Percentiles rank a stretch among this genome's conserved stretches.
These are phyloP conservation scores for Odobenus rosmarus DNA, from an alignment of 2,113 vertebrate genomes.

Conservation along the genomic window DNA sequence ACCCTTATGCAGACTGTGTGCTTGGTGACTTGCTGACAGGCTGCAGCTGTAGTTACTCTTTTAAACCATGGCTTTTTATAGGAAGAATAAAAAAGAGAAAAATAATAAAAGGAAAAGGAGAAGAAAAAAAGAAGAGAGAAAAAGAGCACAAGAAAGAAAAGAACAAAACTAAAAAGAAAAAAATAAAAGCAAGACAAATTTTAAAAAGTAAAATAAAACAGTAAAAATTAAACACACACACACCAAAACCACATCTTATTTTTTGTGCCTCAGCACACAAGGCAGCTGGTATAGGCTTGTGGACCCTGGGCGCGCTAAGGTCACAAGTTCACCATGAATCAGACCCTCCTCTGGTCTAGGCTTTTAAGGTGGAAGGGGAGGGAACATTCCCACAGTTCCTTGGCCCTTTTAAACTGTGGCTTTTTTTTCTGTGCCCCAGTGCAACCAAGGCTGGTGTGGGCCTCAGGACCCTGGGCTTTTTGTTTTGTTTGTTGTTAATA, in stretches of 20 bases:
- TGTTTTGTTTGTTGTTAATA: background rate
- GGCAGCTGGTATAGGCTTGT: background rate
- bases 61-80: background rate
- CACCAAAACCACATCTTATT: background rate
- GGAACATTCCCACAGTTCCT: background rate
- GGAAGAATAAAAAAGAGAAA: background rate
- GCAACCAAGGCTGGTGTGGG: background rate
- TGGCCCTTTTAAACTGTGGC: background rate
- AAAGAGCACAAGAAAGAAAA: background rate
- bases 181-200: background rate
- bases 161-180: background rate
- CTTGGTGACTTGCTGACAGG: background rate
- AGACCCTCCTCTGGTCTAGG: background rate
- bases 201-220: background rate
- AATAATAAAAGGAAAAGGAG: background rate
- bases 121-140: background rate
- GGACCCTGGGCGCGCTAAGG: background rate
- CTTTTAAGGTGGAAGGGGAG: background rate
- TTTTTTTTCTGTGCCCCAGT: background rate
- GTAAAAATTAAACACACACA: background rate
- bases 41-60: background rate
- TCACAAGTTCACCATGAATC: background rate
- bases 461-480: background rate
- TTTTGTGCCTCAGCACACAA: background rate
- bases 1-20: background rate